Evolutionary conservation across 2,888 invertebrate species (phyloP).

Genomic region (Hypomecis punctinalis): DNA sequence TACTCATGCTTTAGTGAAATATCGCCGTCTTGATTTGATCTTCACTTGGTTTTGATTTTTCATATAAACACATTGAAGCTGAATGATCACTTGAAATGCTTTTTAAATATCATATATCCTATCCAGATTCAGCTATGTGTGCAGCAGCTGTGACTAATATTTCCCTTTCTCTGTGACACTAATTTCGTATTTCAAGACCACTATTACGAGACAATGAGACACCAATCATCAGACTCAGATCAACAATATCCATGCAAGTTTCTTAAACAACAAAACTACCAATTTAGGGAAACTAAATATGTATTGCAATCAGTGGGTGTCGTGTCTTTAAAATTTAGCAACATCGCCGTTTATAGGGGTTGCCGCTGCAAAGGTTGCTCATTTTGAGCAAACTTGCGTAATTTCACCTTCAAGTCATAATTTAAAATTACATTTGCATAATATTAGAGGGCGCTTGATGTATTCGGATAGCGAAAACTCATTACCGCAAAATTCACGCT

Average conservation of each 20-base stretch:
- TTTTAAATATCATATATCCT: too few relatives aligned
- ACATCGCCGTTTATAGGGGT: slow-evolving; percentile 43
- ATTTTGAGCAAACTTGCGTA: slow-evolving; percentile 48
- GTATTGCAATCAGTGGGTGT: slow-evolving; percentile 37
- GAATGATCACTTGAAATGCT: too few relatives aligned
- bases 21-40: too few relatives aligned
- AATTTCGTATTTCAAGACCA: too few relatives aligned
- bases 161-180: too few relatives aligned
- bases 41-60: too few relatives aligned
- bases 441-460: slow-evolving; percentile 18
- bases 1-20: too few relatives aligned
- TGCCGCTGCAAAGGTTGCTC: slow-evolving; percentile 40
- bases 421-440: slow-evolving; percentile 20
- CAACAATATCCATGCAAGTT: background rate
- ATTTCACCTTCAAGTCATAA: slow-evolving; percentile 42
- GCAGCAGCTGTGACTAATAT: too few relatives aligned
- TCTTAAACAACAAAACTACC: background rate
- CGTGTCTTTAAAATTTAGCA: slow-evolving; percentile 40
- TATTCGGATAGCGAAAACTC: slow-evolving; percentile 8
- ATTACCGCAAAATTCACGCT: background rate
- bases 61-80: too few relatives aligned
- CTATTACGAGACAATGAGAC: too few relatives aligned
- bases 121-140: too few relatives aligned
- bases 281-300: background rate
- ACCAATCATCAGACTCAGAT: background rate